Evolutionary conservation across 2,797 vertebrate species (phyloP).

Genomic region (Eurystomus glaucurus): DNA sequence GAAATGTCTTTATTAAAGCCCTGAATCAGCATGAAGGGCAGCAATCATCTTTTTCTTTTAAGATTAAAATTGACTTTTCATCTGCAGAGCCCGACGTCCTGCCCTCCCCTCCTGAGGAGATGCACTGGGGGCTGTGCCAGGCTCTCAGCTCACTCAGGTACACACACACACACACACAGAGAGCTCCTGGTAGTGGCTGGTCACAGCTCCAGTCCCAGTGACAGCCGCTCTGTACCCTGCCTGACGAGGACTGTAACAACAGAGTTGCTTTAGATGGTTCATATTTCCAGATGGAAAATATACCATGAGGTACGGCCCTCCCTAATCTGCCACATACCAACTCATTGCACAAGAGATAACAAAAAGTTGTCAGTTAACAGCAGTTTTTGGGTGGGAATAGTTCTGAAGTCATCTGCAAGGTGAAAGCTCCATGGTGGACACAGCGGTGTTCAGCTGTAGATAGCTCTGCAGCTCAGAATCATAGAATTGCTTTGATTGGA

Average conservation of each 20-base stretch:
- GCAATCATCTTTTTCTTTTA: conserved; percentile 41
- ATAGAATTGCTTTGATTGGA: too few species aligned
- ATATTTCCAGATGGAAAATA: not conserved
- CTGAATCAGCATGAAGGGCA: conserved; percentile 56
- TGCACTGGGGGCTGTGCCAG: fast-evolving
- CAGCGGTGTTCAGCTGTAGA: fast-evolving
- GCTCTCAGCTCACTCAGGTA: not conserved
- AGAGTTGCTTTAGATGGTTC: not conserved
- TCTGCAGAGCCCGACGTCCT: not conserved
- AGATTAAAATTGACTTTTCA: conserved; percentile 56
- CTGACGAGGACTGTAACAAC: not conserved
- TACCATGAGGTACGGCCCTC: not conserved
- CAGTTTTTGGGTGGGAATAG: not conserved
- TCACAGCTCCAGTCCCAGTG: not conserved
- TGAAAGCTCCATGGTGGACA: not conserved
- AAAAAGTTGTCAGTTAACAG: not conserved
- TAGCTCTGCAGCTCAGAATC: not conserved
- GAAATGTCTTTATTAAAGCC: conserved; percentile 53
- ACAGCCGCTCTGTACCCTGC: not conserved
- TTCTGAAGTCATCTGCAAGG: not conserved
- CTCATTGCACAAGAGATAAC: not conserved
- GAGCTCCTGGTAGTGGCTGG: not conserved
- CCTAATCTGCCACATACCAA: not conserved
- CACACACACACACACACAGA: too few species aligned
- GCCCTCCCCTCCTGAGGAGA: not conserved